These are phyloP conservation scores for Salpingus planirostris DNA, from an alignment of 2,888 invertebrate genomes.

Conservation along the genomic window DNA sequence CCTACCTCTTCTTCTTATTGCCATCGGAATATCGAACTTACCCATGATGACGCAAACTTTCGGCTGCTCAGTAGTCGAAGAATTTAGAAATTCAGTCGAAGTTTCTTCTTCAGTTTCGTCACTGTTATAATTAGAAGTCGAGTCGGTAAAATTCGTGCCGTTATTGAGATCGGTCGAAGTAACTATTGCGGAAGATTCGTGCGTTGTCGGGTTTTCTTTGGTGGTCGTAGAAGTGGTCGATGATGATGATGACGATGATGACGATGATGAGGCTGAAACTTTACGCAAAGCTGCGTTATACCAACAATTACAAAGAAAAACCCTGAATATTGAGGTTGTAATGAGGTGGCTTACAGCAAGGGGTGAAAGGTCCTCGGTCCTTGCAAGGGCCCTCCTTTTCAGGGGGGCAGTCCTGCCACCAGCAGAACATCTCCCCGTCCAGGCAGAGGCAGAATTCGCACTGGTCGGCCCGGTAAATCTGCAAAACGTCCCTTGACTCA, in stretches of 20 bases:
- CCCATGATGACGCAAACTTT: conserved; percentile 44
- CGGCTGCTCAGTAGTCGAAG: conserved; percentile 22
- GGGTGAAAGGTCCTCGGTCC: conserved; percentile 39
- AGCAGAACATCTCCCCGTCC: conserved; percentile 57
- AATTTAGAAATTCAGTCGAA: conserved; percentile 16
- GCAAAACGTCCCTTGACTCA: no score
- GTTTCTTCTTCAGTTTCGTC: conserved; percentile 13
- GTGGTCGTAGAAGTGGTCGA: conserved; percentile 8
- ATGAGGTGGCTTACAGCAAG: conserved; percentile 42
- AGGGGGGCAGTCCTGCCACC: conserved; percentile 55
- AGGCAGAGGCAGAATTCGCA: conserved; percentile 57
- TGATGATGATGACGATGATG: conserved; percentile 6
- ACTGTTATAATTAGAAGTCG: no score
- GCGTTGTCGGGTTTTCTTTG: conserved; percentile 9
- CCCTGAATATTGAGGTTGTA: no score
- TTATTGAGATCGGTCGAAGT: no score
- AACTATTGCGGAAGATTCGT: conserved; percentile 5
- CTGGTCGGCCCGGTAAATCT: conserved; percentile 52
- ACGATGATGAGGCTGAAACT: not conserved
- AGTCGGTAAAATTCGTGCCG: no score
- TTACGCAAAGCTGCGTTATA: no score
- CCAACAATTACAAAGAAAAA: no score
- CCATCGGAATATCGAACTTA: conserved; percentile 31
- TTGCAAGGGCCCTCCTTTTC: conserved; percentile 39
- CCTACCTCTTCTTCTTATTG: no score